These are phyloP conservation scores for Gonioctena quinquepunctata DNA, from an alignment of 1,140 invertebrate genomes.

Conservation along the genomic window DNA sequence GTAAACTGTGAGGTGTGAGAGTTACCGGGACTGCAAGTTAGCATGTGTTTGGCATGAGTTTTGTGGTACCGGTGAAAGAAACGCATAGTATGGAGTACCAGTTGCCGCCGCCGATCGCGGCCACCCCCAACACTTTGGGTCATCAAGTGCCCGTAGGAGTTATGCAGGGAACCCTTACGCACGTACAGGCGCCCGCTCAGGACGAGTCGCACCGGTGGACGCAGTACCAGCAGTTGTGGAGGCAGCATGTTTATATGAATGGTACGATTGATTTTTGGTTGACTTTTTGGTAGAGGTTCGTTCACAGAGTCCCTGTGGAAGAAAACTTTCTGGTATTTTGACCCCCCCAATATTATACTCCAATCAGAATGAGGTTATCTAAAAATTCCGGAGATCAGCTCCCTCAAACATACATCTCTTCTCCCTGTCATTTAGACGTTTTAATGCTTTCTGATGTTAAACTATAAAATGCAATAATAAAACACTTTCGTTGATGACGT, in stretches of 20 bases:
- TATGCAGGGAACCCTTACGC: conserved; percentile 54
- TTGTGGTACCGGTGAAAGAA: conserved; percentile 50
- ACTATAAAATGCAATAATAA: no score
- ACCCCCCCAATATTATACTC: no score
- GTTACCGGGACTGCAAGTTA: conserved; percentile 37
- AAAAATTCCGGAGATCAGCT: no score
- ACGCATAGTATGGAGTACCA: conserved; percentile 59
- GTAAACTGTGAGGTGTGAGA: conserved; percentile 4
- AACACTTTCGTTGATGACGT: no score
- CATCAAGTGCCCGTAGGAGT: conserved; percentile 52
- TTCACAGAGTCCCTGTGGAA: no score
- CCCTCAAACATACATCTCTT: no score
- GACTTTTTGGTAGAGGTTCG: no score
- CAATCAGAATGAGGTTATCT: no score
- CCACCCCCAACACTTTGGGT: conserved; percentile 37
- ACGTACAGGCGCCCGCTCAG: conserved; percentile 51
- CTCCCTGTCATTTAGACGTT: no score
- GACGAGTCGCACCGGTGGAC: conserved; percentile 60
- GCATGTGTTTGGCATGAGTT: conserved; percentile 51
- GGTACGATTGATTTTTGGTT: conserved; percentile 55
- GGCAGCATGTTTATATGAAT: conserved; percentile 65
- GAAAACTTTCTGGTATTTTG: no score
- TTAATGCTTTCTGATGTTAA: no score
- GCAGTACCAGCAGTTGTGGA: conserved; percentile 64
- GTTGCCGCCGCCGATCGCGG: conserved; percentile 53